Evolutionary conservation across 2,797 vertebrate genomes (phyloP).

Genomic region (Gallinago nigripennis): DNA sequence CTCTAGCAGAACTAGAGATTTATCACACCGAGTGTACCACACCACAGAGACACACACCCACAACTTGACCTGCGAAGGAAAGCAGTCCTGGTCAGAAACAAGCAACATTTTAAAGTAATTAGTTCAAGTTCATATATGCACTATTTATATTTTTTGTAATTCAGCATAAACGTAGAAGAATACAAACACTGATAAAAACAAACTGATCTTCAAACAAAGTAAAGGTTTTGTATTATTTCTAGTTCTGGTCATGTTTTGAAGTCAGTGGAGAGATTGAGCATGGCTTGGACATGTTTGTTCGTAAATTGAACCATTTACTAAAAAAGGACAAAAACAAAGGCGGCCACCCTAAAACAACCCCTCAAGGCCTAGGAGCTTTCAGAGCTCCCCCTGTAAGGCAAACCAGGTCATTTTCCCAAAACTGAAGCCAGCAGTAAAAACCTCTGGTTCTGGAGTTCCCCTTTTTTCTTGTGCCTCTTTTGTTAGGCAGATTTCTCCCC

Average conservation of each 20-base stretch:
- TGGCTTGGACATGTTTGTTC: neutral
- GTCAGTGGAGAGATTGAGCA: neutral
- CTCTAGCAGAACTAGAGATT: neutral
- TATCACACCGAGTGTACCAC: neutral
- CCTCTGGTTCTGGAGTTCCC: neutral
- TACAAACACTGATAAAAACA: neutral
- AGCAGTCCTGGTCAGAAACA: neutral
- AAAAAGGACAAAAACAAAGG: neutral
- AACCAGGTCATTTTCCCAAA: conserved; percentile 1
- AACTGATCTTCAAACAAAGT: neutral
- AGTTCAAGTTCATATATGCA: neutral
- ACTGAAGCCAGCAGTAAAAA: neutral
- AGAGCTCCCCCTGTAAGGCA: neutral
- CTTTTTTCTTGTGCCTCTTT: conserved; percentile 53
- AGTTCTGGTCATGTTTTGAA: neutral
- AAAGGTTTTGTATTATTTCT: neutral
- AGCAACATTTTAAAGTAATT: neutral
- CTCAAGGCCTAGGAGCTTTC: neutral
- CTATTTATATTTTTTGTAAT: neutral
- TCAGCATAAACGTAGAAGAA: neutral
- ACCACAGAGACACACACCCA: neutral
- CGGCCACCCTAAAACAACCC: neutral
- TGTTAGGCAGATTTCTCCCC: conserved; percentile 29
- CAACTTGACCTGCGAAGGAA: neutral
- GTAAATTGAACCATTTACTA: neutral